A percentile compares a stretch with the other conserved stretches of the same genome.
Conservation (phyloP, 2,888 invertebrate genomes). For the Pseudeuparius sepicola region DNA sequence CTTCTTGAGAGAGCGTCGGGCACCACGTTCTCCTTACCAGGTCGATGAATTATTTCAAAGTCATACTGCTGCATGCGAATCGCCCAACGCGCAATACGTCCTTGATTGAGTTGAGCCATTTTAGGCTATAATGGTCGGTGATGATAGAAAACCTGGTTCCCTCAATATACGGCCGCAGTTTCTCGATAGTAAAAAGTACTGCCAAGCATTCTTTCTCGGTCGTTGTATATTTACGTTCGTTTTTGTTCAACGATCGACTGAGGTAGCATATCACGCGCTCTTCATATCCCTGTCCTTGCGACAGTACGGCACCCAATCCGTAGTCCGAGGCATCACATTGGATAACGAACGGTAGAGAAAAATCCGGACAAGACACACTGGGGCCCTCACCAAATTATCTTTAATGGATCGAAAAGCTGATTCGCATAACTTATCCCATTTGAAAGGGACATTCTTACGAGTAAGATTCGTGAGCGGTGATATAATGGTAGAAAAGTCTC, state of each 20-base stretch:
- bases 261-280: conserved; percentile 16
- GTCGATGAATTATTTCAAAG: too few relatives aligned
- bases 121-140: too few relatives aligned
- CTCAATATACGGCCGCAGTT: conserved; percentile 13
- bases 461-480: background rate
- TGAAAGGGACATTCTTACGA: conserved; percentile 9
- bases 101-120: too few relatives aligned
- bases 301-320: too few relatives aligned
- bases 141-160: conserved; percentile 10
- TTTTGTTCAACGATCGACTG: conserved; percentile 11
- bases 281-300: conserved; percentile 13
- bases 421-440: conserved; percentile 17
- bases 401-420: conserved; percentile 18
- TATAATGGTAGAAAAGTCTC: conserved; percentile 4
- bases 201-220: too few relatives aligned
- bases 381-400: conserved; percentile 16
- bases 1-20: too few relatives aligned
- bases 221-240: conserved; percentile 15
- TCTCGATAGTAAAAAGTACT: conserved; percentile 15
- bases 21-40: too few relatives aligned
- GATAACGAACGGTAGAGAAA: conserved; percentile 15
- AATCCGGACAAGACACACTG: conserved; percentile 21
- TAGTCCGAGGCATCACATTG: conserved; percentile 20
- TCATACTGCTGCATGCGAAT: too few relatives aligned
- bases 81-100: too few relatives aligned